Conservation (phyloP, 1,140 invertebrate species). For the Manduca sexta region DNA sequence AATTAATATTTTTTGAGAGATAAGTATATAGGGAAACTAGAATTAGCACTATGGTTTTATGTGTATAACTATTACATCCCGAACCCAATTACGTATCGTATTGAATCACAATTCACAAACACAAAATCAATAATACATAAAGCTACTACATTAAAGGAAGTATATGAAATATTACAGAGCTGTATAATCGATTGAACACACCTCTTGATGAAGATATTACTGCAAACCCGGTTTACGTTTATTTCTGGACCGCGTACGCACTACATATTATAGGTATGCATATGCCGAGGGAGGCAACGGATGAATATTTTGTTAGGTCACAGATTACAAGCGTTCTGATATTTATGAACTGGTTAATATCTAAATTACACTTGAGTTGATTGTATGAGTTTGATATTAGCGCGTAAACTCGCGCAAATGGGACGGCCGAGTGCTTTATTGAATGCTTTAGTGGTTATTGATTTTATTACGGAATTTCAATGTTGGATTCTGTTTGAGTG, state of each 20-base stretch:
- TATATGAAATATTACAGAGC: conserved; percentile 2
- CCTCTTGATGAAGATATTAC: conserved; percentile 65
- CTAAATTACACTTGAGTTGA: background rate
- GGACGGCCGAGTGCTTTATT: too few species aligned
- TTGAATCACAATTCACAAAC: too few species aligned
- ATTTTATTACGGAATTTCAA: too few species aligned
- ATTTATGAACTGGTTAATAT: conserved; percentile 5
- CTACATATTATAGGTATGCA: conserved; percentile 8
- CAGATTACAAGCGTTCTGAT: conserved; percentile 1
- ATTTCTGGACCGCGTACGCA: conserved; percentile 49
- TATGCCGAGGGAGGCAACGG: background rate
- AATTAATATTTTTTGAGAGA: too few species aligned
- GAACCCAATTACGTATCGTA: too few species aligned
- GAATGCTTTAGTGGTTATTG: too few species aligned
- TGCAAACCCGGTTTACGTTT: conserved; percentile 44
- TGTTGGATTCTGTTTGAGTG: too few species aligned
- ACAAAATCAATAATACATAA: background rate
- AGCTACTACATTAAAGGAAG: background rate
- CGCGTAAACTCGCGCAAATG: too few species aligned
- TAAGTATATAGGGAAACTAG: too few species aligned
- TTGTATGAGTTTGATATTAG: too few species aligned
- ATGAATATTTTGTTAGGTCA: conserved; percentile 4
- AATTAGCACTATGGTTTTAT: too few species aligned
- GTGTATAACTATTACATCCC: too few species aligned
- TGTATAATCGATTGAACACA: conserved; percentile 57